These are phyloP conservation scores for Actinia equina DNA, from an alignment of 64 coral and sea anemone species.

Conservation along the genomic window DNA sequence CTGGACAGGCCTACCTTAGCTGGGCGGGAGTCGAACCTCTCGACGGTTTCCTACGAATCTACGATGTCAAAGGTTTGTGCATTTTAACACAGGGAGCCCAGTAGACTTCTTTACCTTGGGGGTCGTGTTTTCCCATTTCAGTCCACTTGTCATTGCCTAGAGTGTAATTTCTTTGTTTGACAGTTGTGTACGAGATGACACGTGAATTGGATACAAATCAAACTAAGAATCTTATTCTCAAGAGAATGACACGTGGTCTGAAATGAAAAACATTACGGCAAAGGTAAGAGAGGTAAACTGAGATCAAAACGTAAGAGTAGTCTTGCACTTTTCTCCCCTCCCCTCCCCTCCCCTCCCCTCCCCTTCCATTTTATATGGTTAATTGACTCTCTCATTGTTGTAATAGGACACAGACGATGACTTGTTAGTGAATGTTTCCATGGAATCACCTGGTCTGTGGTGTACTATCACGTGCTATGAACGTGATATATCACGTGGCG, in stretches of 20 bases:
- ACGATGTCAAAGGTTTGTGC: not conserved
- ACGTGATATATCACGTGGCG: slow-evolving; percentile 19
- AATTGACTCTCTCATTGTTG: not conserved
- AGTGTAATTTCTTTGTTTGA: too few species aligned
- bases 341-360: not conserved
- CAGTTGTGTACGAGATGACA: too few species aligned
- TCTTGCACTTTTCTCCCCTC: not conserved
- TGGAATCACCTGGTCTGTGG: slow-evolving; percentile 36
- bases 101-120: too few species aligned
- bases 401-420: not conserved
- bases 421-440: not conserved
- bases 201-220: too few species aligned
- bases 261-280: too few species aligned
- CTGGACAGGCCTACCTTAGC: not conserved
- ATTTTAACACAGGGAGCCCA: not conserved
- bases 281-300: too few species aligned
- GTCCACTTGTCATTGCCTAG: too few species aligned
- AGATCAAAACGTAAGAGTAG: not conserved
- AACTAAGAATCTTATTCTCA: too few species aligned
- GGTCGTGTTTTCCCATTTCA: too few species aligned
- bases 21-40: slow-evolving; percentile 9
- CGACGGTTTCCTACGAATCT: not conserved
- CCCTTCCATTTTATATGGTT: not conserved
- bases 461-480: slow-evolving; percentile 63
- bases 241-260: too few species aligned